Evolutionary conservation across 2,113 vertebrate genomes (phyloP).

Genomic region (Silurus glanis): DNA sequence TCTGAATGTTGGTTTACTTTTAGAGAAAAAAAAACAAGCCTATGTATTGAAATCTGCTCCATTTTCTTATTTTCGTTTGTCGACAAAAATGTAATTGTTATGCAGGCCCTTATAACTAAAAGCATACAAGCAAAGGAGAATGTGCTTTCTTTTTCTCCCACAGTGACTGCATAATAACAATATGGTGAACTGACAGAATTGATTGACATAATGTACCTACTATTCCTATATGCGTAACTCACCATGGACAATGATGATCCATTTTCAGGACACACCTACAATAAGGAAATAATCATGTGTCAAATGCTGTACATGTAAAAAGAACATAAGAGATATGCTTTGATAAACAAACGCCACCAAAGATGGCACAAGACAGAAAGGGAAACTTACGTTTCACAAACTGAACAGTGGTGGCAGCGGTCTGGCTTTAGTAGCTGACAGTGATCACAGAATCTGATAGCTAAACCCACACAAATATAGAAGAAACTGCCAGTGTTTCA

Average conservation of each 20-base stretch:
- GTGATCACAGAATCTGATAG: conserved; percentile 93
- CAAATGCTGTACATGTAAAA: neutral
- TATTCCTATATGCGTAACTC: conserved; percentile 56
- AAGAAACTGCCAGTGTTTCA: neutral
- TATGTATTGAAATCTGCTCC: neutral
- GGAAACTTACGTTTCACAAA: conserved; percentile 92
- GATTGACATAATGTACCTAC: neutral
- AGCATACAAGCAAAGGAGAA: neutral
- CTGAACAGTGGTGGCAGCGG: conserved; percentile 96
- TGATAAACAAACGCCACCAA: conserved; percentile 51
- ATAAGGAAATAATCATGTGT: conserved; percentile 2
- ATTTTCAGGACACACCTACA: conserved; percentile 95
- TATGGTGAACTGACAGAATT: neutral
- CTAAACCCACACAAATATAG: conserved; percentile 69
- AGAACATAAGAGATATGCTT: conserved; percentile 23
- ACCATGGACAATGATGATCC: conserved; percentile 99
- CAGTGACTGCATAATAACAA: neutral
- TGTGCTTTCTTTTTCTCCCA: neutral
- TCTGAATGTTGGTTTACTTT: neutral
- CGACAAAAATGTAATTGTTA: neutral
- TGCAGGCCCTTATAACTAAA: neutral
- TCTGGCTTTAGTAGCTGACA: conserved; percentile 98
- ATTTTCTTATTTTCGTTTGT: neutral
- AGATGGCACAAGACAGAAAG: conserved; percentile 39
- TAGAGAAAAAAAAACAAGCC: neutral